Evolutionary conservation across 2,797 vertebrate species (phyloP), one percentile per base, ranked within the genome.

Genomic region (Chiloscyllium punctatum): DNA sequence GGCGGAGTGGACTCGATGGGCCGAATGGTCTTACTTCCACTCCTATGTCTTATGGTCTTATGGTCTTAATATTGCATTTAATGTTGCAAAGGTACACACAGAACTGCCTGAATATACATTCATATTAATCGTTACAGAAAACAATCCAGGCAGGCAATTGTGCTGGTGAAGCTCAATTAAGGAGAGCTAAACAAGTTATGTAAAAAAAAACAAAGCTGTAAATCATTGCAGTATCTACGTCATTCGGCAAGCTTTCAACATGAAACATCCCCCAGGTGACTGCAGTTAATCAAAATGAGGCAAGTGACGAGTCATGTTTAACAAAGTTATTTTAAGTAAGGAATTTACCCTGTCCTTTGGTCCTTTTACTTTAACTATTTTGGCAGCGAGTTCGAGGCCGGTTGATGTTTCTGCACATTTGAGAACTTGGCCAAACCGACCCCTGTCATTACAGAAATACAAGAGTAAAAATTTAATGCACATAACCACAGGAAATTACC

Each of bases 361-460:
- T 95, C 96, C 98, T 97, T 98, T 98, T 96, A 98, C 98, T 97
- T 98, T 98, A 95, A 99, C 98, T 96, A 98, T 98, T 97, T 99
- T 99, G 96, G 98, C 98, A 1, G 98, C 98, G 96, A 99, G 97
- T 23, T 95, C 97, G 82, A 98, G 98, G 21, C 98, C 98, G 0
- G 98, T 98, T 0, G 98, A 97, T 95, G 97, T 97, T 96, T 99
- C 98, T 0, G 97, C 98, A 96, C 98, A 99, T 96, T 98, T 98
- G 96, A 98, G 98, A 82, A 99, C 98, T 97, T 98, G 98, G 96
- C 98, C 98, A 96, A 99, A 99, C 74, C 98, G 98, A 3, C 98
- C 98, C 96, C 98, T 99, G 96, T 71, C 87, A 96, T 96, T 71
- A 97, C 72, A 97, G 96, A 2, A 95, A 18, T 79, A 96, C 88